These are phyloP conservation scores for Yponomeuta plumbellus DNA, from an alignment of 2,888 invertebrate genomes.

Conservation along the genomic window DNA sequence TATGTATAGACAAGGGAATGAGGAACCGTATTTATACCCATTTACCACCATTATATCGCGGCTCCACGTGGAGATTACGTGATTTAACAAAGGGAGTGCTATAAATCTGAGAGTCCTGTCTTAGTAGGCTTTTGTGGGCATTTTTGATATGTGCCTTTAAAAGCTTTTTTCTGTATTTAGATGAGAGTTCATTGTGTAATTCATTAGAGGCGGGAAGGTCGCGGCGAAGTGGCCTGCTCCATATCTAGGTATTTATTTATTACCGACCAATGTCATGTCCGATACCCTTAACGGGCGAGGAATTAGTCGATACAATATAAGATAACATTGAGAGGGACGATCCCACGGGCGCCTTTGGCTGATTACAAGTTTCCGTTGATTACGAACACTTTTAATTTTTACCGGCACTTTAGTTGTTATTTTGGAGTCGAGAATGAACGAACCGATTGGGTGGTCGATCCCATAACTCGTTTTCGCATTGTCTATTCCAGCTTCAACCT, in stretches of 20 bases:
- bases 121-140: conserved; percentile 76
- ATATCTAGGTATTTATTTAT: conserved; percentile 75
- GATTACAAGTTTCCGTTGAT: not conserved
- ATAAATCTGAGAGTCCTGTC: conserved; percentile 73
- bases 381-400: not conserved
- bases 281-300: conserved; percentile 60
- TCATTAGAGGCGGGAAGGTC: conserved; percentile 72
- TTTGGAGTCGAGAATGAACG: not conserved
- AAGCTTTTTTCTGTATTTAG: conserved; percentile 78
- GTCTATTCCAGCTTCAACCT: conserved; percentile 74
- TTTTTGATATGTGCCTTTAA: conserved; percentile 77
- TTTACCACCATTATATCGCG: conserved; percentile 73
- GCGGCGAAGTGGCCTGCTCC: conserved; percentile 58
- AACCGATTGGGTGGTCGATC: conserved; percentile 57
- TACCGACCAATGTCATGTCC: conserved; percentile 61
- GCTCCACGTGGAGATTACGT: conserved; percentile 76
- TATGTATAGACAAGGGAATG: conserved; percentile 67
- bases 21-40: conserved; percentile 76
- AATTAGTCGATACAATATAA: conserved; percentile 64
- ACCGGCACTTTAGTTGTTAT: not conserved
- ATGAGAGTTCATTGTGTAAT: conserved; percentile 77
- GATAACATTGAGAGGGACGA: conserved; percentile 24
- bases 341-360: not conserved
- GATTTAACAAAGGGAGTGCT: conserved; percentile 73
- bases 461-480: conserved; percentile 67